Evolutionary conservation across 2,797 vertebrate genomes (phyloP), one percentile per base, ranked within the genome.

Genomic region (Alfaro cultratus): DNA sequence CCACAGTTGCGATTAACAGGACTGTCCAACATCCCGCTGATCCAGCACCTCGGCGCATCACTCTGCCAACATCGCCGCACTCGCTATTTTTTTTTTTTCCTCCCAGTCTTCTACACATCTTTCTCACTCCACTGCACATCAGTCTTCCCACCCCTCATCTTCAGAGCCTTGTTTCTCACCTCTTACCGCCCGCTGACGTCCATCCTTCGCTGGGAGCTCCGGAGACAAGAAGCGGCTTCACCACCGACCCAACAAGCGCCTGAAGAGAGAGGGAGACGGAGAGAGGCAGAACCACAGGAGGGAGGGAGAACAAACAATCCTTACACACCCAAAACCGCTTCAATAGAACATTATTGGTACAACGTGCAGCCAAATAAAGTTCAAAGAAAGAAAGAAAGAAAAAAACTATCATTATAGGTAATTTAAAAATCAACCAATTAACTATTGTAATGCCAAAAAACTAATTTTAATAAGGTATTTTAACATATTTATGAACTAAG

Each of bases 1-100:
- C 64, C 80, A 82, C 46, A 84, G 70, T 57, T 75, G 82, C 18
- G 75, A 77, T 80, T 60, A 80, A 64, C 36, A 64, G 12, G 67
- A 74, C n/a, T 51, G 43, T 51, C 81, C 82, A 74, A 51, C 76
- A 82, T 76, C 94, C 94, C 41, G 74, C 55, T 23, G 73, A 94
- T 90, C 88, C 88, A 93, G 87, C 92, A 76, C 81, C 82, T 85
- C 71, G 36, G 77, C 72, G 6, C 83, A 34, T 31, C 84, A 82
- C 75, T 73, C 75, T 55, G 39, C 82, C 1, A 77, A 68, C 82
- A 80, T 34, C 74, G 39, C 34, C 7, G 46, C 72, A 7, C 46
- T 49, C 23, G 67, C 12, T n/a, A 3, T 70, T 68, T 68, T 13
- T 43, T 43, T 45, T 26, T 7, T 7, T 3, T 1, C 2, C 73